A percentile compares a stretch with the other conserved stretches of the same genome.
These are phyloP conservation scores for Metallyticus violacea DNA, from an alignment of 2,888 invertebrate genomes.

Conservation along the genomic window DNA sequence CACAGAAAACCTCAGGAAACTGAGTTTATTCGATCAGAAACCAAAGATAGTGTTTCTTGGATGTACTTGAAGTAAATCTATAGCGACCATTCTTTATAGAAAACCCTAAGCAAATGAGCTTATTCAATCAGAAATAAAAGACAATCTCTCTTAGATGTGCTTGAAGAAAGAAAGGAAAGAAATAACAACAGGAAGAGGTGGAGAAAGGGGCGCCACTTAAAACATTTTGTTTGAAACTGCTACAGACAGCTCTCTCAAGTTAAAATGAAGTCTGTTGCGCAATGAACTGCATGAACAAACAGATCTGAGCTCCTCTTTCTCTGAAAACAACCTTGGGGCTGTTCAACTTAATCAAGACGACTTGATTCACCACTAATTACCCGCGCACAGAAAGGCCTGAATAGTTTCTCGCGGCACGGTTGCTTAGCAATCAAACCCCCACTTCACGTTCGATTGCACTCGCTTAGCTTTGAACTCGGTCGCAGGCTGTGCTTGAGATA, in stretches of 20 bases:
- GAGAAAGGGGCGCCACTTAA: background rate
- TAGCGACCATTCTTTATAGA: too few relatives aligned
- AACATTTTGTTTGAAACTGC: background rate
- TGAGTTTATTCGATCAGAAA: too few relatives aligned
- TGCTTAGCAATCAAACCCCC: background rate
- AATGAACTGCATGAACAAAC: background rate
- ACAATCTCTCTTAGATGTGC: too few relatives aligned
- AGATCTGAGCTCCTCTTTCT: background rate
- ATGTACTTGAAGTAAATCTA: too few relatives aligned
- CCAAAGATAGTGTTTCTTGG: too few relatives aligned
- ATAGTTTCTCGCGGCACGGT: background rate
- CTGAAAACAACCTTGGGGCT: too few relatives aligned
- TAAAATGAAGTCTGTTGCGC: background rate
- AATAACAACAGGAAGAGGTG: background rate
- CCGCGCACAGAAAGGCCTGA: background rate
- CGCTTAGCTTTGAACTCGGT: background rate
- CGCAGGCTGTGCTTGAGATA: background rate
- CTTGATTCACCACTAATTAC: background rate
- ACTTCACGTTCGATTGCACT: background rate
- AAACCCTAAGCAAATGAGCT: too few relatives aligned
- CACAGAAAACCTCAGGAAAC: too few relatives aligned
- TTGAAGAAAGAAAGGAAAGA: background rate
- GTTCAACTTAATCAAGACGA: background rate
- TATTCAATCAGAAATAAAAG: too few relatives aligned
- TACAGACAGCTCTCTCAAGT: background rate